Evolutionary conservation across 2,888 invertebrate species (phyloP), one percentile per base, ranked within the genome.

Genomic region (Pseudococcus jackbeardsleyi): DNA sequence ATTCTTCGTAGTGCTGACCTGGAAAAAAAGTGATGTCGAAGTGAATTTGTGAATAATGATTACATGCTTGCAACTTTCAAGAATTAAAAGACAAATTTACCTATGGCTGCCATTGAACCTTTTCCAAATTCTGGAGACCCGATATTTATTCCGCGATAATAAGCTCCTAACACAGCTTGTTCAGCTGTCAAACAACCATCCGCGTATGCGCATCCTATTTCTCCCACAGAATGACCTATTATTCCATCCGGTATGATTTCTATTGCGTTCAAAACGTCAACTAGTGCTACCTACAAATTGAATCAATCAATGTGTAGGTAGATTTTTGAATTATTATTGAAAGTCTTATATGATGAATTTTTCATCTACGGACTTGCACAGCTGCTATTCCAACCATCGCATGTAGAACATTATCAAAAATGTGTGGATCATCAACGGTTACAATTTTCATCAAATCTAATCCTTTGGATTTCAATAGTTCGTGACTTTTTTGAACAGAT

Each of bases 181-280:
- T 97, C 96, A 0, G 95, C 94, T 0, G 97, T 96, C 90, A 98
- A 94, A 90, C 96, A 96, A 0, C 96, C 97, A 91, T 99, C 99
- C 1, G 97, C 98, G 92, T 99, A 99, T 0, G 96, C 98, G 91
- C 98, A 98, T 0, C 97, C 98, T 7, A 99, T 93, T 91, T 99
- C 99, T 26, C 99, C 99, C 0, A 97, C 96, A 12, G 98, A 98
- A 92, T 98, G 98, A 1, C 99, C 97, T 89, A 96, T 93, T 89
- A 96, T 94, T n/a, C 95, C 94, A 91, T 96, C 95, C 0, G 95
- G 94, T 50, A 92, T 91, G 17, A 96, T 92, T 12, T 94, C 95
- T 12, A 93, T 90, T 6, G 92, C 91, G 82, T 91, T 91, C 22
- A 96, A 91, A 22, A 95, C 91, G 91, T 96, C 95, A 0, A 94